These are phyloP conservation scores for Drosophila takahashii DNA, from an alignment of 1,140 invertebrate genomes.

Conservation along the genomic window DNA sequence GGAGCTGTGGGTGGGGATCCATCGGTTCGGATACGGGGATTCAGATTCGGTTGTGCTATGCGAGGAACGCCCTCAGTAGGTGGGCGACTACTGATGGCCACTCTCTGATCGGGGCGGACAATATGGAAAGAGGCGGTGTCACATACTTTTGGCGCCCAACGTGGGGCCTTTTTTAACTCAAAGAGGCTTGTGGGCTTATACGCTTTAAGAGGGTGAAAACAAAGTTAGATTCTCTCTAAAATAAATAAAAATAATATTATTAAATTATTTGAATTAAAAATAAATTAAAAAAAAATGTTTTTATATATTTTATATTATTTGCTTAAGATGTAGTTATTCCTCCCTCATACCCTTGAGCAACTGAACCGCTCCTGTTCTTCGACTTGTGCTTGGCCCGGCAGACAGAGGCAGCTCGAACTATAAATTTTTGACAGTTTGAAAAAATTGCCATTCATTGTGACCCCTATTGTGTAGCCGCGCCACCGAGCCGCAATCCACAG, in stretches of 20 bases:
- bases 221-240: not conserved
- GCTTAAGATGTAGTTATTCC: not conserved
- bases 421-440: slow-evolving; percentile 84
- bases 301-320: too few species aligned
- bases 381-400: slow-evolving; percentile 15
- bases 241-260: not conserved
- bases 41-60: slow-evolving; percentile 28
- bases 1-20: slow-evolving; percentile 6
- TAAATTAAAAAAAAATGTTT: too few species aligned
- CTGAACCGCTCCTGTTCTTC: slow-evolving; percentile 42
- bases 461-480: slow-evolving; percentile 74
- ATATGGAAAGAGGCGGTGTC: not conserved
- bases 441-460: slow-evolving; percentile 84
- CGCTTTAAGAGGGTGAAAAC: not conserved
- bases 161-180: not conserved
- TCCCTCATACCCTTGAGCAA: not conserved
- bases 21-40: slow-evolving; percentile 6
- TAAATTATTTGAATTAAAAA: too few species aligned
- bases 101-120: slow-evolving; percentile 45
- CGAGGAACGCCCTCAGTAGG: slow-evolving; percentile 77
- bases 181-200: not conserved
- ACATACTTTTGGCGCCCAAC: not conserved
- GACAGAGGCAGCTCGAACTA: slow-evolving; percentile 61
- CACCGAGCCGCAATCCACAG: slow-evolving; percentile 18
- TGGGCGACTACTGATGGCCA: slow-evolving; percentile 74